Conservation (phyloP, 2,888 invertebrate genomes). For the Drosophila birchii region DNA sequence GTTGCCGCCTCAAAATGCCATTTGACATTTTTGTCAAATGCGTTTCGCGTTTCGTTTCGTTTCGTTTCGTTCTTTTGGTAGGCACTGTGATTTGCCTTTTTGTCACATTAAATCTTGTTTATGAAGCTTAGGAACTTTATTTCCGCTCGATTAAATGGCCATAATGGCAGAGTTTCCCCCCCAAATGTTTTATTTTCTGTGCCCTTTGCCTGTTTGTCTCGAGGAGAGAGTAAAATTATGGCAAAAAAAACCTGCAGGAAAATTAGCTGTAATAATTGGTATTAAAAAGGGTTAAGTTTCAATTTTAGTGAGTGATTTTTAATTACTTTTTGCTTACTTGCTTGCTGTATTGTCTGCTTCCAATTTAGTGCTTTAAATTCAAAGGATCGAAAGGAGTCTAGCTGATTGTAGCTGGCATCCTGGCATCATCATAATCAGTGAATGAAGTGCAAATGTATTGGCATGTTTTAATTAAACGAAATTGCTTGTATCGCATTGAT, state of each 20-base stretch:
- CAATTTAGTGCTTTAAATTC: constrained; percentile 52
- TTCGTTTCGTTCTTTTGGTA: constrained; percentile 5
- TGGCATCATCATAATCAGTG: constrained; percentile 39
- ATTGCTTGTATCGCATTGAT: constrained; percentile 77
- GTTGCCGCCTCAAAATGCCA: constrained; percentile 57
- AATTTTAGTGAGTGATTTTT: background rate
- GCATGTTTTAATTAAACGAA: constrained; percentile 79
- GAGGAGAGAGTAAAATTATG: background rate
- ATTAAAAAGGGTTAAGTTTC: background rate
- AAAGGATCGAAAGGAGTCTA: background rate
- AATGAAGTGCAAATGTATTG: constrained; percentile 57
- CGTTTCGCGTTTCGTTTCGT: constrained; percentile 22
- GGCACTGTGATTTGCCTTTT: constrained; percentile 72
- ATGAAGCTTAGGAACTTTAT: constrained; percentile 77
- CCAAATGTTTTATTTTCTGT: background rate
- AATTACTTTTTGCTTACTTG: constrained; percentile 2
- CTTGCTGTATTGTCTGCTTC: constrained; percentile 59
- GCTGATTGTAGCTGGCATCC: background rate
- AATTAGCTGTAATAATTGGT: constrained; percentile 28
- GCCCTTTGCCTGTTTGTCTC: background rate
- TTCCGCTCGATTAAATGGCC: constrained; percentile 80
- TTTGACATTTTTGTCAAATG: constrained; percentile 65
- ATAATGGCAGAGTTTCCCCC: constrained; percentile 64
- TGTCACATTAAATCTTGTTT: constrained; percentile 78
- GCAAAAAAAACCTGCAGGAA: too few species aligned